A percentile compares a stretch with the other conserved stretches of the same genome.
phyloP scores from a whole-genome alignment of 2,797 vertebrate genomes.

The Tokudaia tokunoshimensis region DNA sequence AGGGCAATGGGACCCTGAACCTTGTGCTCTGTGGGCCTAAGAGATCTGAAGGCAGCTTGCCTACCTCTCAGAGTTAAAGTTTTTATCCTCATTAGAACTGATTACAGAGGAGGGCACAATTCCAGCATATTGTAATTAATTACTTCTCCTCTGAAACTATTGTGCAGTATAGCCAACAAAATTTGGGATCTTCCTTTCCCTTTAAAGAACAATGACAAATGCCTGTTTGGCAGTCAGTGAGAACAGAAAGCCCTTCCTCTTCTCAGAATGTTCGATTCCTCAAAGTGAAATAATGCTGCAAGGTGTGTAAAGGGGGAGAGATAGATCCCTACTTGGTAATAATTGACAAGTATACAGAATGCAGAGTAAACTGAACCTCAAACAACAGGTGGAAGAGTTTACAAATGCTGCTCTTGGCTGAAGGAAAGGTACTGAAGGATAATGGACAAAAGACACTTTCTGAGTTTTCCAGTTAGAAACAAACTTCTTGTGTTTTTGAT shows the following conservation, averaged over 20 bases:
- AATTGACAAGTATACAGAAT: too few relatives aligned
- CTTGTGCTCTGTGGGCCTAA: neutral
- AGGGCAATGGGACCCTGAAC: neutral
- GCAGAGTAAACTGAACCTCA: neutral
- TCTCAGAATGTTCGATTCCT: neutral
- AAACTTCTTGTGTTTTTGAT: neutral
- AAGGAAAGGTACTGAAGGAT: neutral
- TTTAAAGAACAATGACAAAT: neutral
- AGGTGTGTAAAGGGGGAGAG: neutral
- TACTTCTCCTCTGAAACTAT: neutral
- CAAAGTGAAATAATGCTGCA: neutral
- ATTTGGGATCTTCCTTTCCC: neutral
- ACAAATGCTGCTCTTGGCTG: too few relatives aligned
- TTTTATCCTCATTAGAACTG: neutral
- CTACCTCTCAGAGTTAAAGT: neutral
- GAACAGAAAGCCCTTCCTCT: neutral
- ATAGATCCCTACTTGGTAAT: neutral
- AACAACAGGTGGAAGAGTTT: neutral
- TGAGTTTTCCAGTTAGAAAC: neutral
- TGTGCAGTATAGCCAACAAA: fast-evolving
- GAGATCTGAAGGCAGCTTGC: neutral
- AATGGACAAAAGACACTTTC: neutral
- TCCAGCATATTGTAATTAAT: neutral
- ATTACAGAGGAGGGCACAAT: neutral
- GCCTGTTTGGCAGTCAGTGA: neutral